phyloP scores from a whole-genome alignment of 2,113 vertebrate genomes.

The Eleginops maclovinus region DNA sequence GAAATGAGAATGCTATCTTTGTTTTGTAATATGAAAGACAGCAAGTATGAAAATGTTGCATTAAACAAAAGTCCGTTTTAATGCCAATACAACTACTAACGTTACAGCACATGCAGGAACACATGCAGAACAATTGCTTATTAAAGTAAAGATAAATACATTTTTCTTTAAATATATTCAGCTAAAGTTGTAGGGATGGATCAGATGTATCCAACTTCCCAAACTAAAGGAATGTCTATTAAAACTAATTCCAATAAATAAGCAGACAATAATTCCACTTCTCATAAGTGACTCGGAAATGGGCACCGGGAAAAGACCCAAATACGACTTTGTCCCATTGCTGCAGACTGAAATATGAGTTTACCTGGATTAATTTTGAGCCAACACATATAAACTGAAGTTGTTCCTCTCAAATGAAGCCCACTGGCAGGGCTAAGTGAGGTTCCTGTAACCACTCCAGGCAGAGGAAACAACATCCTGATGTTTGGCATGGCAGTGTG shows the following conservation, averaged over 20 bases:
- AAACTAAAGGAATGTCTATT: background rate
- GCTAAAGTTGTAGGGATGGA: background rate
- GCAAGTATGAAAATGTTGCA: background rate
- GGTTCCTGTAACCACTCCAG: conserved; percentile 5
- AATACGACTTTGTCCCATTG: background rate
- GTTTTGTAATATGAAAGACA: background rate
- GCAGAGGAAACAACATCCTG: background rate
- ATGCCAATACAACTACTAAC: background rate
- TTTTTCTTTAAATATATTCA: background rate
- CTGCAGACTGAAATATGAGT: background rate
- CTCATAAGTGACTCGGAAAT: background rate
- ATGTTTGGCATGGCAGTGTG: background rate
- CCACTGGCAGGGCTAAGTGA: background rate
- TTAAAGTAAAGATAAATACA: background rate
- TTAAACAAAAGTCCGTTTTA: background rate
- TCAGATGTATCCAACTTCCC: background rate
- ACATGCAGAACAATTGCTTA: too few species aligned
- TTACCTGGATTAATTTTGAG: background rate
- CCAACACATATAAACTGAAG: background rate
- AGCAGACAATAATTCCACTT: conserved; percentile 16
- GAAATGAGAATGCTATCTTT: background rate
- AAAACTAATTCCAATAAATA: conserved; percentile 5
- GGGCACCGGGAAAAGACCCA: background rate
- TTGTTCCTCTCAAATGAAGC: background rate
- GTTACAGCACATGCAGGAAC: background rate